Evolutionary conservation across 2,888 invertebrate genomes (phyloP).

Genomic region (Drosophila kuntzei): DNA sequence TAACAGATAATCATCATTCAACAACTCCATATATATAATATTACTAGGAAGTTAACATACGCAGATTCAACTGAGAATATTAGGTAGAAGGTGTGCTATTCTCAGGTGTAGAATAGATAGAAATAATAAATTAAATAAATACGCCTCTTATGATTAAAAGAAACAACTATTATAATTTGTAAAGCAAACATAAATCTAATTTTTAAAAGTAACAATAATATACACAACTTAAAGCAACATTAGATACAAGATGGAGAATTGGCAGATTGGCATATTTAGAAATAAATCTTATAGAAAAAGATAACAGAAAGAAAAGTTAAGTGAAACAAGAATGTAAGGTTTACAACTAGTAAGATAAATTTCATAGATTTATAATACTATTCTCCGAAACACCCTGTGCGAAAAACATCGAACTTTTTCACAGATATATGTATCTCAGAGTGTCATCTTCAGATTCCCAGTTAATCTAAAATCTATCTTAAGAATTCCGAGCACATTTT

Average conservation of each 20-base stretch:
- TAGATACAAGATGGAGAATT: not conserved
- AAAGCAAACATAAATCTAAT: not conserved
- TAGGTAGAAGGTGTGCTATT: not conserved
- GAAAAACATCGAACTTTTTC: not conserved
- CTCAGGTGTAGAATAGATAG: not conserved
- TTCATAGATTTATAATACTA: too few species aligned
- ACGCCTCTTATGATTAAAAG: not conserved
- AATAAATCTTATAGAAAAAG: not conserved
- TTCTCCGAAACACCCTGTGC: too few species aligned
- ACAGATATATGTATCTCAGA: not conserved
- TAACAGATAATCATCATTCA: not conserved
- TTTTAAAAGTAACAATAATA: not conserved
- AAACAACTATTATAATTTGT: not conserved
- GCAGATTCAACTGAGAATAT: not conserved
- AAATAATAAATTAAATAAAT: not conserved
- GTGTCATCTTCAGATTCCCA: not conserved
- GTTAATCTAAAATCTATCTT: not conserved
- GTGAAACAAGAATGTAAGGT: too few species aligned
- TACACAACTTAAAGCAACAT: not conserved
- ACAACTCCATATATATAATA: not conserved
- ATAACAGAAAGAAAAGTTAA: too few species aligned
- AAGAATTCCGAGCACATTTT: conserved; percentile 4
- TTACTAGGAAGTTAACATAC: conserved; percentile 3
- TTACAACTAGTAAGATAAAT: too few species aligned
- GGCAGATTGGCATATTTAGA: too few species aligned